Evolutionary conservation across 2,888 invertebrate species (phyloP).

Genomic region (Platynereis dumerilii): DNA sequence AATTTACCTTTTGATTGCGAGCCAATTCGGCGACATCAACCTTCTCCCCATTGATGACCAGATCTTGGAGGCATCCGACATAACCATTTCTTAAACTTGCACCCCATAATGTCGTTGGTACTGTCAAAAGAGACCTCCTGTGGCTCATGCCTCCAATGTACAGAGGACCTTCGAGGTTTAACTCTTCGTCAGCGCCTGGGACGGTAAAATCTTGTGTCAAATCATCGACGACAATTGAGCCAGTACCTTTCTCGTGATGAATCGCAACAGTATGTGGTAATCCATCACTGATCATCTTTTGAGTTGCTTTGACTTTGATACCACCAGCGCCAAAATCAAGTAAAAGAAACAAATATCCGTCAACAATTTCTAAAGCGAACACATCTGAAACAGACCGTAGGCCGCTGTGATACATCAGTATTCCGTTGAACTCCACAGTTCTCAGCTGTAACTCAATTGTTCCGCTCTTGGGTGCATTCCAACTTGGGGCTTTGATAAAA

Average conservation of each 20-base stretch:
- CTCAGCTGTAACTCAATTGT: constrained; percentile 93
- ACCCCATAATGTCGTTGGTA: constrained; percentile 89
- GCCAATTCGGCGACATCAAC: constrained; percentile 89
- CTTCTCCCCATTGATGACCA: constrained; percentile 85
- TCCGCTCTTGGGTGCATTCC: constrained; percentile 87
- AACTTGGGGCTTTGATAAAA: constrained; percentile 74
- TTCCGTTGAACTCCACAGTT: constrained; percentile 92
- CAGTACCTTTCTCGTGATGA: constrained; percentile 81
- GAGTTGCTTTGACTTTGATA: constrained; percentile 73
- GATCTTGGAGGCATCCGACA: constrained; percentile 90
- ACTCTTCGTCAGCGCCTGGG: constrained; percentile 79
- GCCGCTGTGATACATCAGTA: constrained; percentile 90
- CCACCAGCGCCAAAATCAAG: constrained; percentile 91
- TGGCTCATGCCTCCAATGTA: constrained; percentile 81
- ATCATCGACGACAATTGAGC: constrained; percentile 83
- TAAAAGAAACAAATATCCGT: constrained; percentile 91
- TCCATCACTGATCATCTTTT: constrained; percentile 81
- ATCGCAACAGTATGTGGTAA: constrained; percentile 90
- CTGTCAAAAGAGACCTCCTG: constrained; percentile 42
- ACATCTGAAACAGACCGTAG: constrained; percentile 71
- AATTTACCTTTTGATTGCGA: constrained; percentile 86
- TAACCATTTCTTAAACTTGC: constrained; percentile 88
- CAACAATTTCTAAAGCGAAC: constrained; percentile 91
- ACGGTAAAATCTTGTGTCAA: constrained; percentile 63
- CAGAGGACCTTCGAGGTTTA: constrained; percentile 84